Conservation (phyloP, 2,888 invertebrate genomes). For the Blastobasis lacticolella region DNA sequence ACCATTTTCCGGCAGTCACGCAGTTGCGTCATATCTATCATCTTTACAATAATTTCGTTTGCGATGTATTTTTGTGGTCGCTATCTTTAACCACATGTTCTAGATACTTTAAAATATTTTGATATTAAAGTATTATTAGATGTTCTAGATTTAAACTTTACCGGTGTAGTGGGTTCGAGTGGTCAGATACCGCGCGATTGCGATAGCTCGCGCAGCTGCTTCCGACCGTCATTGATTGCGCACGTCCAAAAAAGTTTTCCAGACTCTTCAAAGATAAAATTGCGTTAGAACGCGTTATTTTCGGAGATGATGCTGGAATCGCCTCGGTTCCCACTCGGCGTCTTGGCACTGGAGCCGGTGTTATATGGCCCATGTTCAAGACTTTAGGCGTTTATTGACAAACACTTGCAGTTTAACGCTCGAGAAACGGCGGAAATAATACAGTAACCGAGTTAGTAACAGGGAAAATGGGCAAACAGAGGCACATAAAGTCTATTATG, state of each 20-base stretch:
- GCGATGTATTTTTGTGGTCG: background rate
- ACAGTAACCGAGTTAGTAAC: constrained; percentile 1
- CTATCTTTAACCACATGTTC: background rate
- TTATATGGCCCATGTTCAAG: constrained; percentile 63
- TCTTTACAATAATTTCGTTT: background rate
- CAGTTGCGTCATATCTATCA: background rate
- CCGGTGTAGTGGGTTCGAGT: background rate
- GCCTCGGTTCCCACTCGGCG: constrained; percentile 46
- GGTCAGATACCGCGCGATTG: background rate
- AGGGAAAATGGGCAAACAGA: background rate
- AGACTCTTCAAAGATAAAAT: constrained; percentile 31
- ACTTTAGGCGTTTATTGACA: constrained; percentile 34
- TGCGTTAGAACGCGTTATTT: constrained; percentile 54
- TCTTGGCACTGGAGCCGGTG: constrained; percentile 66
- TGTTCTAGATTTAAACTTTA: background rate
- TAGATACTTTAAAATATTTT: background rate
- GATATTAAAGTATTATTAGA: background rate
- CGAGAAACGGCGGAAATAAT: background rate
- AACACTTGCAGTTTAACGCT: constrained; percentile 16
- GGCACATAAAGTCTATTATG: background rate
- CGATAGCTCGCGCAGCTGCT: constrained; percentile 11
- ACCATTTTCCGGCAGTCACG: too few relatives aligned
- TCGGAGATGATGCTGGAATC: constrained; percentile 64
- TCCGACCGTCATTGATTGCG: constrained; percentile 17
- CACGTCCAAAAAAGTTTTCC: constrained; percentile 34